phyloP scores from a whole-genome alignment of 1,140 invertebrate species.

The Saxidomus purpurata region DNA sequence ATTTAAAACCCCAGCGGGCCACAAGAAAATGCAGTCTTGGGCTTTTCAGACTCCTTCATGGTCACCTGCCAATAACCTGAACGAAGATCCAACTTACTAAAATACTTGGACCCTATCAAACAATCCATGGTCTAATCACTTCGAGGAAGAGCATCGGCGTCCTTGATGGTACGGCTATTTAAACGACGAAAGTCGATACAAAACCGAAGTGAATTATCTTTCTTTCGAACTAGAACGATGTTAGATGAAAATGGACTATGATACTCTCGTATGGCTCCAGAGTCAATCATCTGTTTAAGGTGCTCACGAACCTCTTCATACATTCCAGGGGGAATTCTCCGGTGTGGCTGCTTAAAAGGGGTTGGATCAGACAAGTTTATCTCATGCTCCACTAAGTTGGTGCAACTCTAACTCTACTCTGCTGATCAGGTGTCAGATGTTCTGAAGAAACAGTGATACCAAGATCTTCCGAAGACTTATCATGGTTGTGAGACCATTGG shows the following conservation, averaged over 20 bases:
- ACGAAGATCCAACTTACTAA: slow-evolving; percentile 85
- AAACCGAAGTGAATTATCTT: not conserved
- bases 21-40: slow-evolving; percentile 81
- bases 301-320: slow-evolving; percentile 43
- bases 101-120: slow-evolving; percentile 83
- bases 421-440: not conserved
- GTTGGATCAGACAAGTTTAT: slow-evolving; percentile 24
- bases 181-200: slow-evolving; percentile 66
- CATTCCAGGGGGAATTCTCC: slow-evolving; percentile 83
- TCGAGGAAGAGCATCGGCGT: slow-evolving; percentile 87
- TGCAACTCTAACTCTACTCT: not conserved
- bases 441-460: not conserved
- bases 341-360: slow-evolving; percentile 40
- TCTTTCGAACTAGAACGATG: not conserved
- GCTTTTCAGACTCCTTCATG: slow-evolving; percentile 77
- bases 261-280: not conserved
- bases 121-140: slow-evolving; percentile 86
- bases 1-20: slow-evolving; percentile 53
- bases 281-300: not conserved
- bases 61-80: slow-evolving; percentile 82
- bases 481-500: not conserved
- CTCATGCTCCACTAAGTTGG: slow-evolving; percentile 45
- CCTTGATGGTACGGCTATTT: slow-evolving; percentile 85
- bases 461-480: not conserved
- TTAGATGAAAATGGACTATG: slow-evolving; percentile 2